A percentile compares a stretch with the other conserved stretches of the same genome.
Conservation (phyloP, 2,113 vertebrate genomes). For the Epinephelus lanceolatus region DNA sequence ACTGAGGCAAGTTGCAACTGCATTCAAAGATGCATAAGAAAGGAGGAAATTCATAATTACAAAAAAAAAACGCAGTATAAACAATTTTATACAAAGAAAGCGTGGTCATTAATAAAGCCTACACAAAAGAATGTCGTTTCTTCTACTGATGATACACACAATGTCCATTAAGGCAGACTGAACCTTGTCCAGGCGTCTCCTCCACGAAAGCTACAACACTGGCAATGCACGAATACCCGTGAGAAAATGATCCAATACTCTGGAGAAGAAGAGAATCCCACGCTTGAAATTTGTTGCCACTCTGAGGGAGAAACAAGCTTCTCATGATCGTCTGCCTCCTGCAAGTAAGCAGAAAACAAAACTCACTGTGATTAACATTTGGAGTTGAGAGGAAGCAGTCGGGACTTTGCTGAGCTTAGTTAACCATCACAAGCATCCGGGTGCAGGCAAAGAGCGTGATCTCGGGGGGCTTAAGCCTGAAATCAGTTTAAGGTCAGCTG, state of each 20-base stretch:
- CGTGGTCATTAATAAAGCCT: constrained; percentile 58
- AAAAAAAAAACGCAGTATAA: constrained; percentile 48
- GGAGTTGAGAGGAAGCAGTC: constrained; percentile 20
- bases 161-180: constrained; percentile 34
- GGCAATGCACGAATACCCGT: constrained; percentile 38
- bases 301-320: constrained; percentile 37
- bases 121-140: constrained; percentile 52
- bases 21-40: constrained; percentile 42
- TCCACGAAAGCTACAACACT: constrained; percentile 40
- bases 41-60: constrained; percentile 38
- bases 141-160: constrained; percentile 40
- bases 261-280: constrained; percentile 48
- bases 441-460: constrained; percentile 29
- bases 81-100: constrained; percentile 54
- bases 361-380: constrained; percentile 21
- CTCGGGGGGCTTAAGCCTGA: constrained; percentile 10
- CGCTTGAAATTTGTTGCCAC: constrained; percentile 30
- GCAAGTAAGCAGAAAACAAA: constrained; percentile 64
- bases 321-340: constrained; percentile 47
- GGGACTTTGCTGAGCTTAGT: constrained; percentile 28
- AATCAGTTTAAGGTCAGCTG: constrained; percentile 34
- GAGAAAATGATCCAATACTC: constrained; percentile 29
- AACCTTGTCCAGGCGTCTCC: constrained; percentile 33
- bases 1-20: constrained; percentile 30
- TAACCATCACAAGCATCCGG: constrained; percentile 38